Evolutionary conservation across 2,888 invertebrate genomes (phyloP).

Genomic region (Tinea trinotella): DNA sequence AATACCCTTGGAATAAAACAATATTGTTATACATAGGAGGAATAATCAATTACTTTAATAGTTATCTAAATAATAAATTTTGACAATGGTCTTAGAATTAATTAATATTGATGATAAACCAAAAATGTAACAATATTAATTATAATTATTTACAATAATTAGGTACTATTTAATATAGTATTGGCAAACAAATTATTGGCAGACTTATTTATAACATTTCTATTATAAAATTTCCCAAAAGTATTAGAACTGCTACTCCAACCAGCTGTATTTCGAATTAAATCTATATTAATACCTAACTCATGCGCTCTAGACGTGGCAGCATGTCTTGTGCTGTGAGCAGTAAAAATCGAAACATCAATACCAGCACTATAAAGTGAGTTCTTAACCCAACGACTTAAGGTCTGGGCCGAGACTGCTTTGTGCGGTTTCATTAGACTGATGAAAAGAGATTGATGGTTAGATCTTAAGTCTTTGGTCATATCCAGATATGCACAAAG

Average conservation of each 20-base stretch:
- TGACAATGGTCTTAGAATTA: neutral
- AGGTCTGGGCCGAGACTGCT: slow-evolving; percentile 22
- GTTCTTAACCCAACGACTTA: slow-evolving; percentile 26
- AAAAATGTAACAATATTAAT: neutral
- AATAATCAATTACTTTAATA: neutral
- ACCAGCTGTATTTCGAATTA: slow-evolving; percentile 25
- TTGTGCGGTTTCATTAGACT: slow-evolving; percentile 21
- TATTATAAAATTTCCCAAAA: slow-evolving; percentile 27
- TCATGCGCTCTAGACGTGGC: slow-evolving; percentile 26
- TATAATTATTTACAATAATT: neutral
- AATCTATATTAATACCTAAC: slow-evolving; percentile 25
- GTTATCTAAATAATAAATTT: neutral
- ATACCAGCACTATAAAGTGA: slow-evolving; percentile 23
- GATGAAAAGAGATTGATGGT: slow-evolving; percentile 17
- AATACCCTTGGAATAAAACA: neutral
- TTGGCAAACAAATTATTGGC: neutral
- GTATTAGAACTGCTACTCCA: slow-evolving; percentile 24
- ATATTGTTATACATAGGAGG: neutral
- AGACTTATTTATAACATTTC: slow-evolving; percentile 20
- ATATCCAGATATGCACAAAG: slow-evolving; percentile 22
- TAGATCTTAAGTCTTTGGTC: slow-evolving; percentile 11
- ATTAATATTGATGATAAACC: neutral
- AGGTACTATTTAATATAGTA: slow-evolving; percentile 6
- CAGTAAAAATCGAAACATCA: slow-evolving; percentile 21
- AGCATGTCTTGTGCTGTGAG: slow-evolving; percentile 27